Evolutionary conservation across 2,797 vertebrate genomes (phyloP).

Genomic region (Pipistrellus pygmaeus): DNA sequence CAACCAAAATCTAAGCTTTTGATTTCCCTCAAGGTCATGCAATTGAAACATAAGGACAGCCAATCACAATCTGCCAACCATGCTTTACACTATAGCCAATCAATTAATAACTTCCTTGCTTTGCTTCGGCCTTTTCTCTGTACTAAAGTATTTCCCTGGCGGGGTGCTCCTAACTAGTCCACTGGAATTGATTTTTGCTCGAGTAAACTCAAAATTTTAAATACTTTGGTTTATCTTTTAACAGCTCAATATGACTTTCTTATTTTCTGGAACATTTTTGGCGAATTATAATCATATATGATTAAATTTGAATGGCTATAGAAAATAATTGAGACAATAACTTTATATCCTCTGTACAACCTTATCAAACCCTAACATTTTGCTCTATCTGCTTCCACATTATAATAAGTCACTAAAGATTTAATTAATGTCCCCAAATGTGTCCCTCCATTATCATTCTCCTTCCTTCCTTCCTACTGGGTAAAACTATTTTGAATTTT

Average conservation of each 20-base stretch:
- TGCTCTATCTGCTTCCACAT: background rate
- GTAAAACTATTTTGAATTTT: conserved; percentile 24
- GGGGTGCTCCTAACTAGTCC: background rate
- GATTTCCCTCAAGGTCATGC: background rate
- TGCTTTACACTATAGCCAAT: background rate
- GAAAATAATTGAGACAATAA: background rate
- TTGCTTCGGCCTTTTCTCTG: background rate
- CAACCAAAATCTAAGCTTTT: background rate
- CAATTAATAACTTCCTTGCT: background rate
- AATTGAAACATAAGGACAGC: background rate
- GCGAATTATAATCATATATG: background rate
- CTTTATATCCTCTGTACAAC: background rate
- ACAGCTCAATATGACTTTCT: background rate
- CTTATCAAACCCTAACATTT: background rate
- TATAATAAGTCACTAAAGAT: background rate
- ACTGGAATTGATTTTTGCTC: background rate
- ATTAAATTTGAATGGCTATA: background rate
- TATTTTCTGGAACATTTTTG: conserved; percentile 39
- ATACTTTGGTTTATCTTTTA: background rate
- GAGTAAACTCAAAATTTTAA: background rate
- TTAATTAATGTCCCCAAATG: background rate
- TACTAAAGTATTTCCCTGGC: background rate
- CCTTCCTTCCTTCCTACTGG: background rate
- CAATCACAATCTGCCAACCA: background rate
- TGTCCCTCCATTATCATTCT: background rate